Base-by-base conservation (phyloP, 2,888 invertebrate species). In the Drosophila birchii region DNA sequence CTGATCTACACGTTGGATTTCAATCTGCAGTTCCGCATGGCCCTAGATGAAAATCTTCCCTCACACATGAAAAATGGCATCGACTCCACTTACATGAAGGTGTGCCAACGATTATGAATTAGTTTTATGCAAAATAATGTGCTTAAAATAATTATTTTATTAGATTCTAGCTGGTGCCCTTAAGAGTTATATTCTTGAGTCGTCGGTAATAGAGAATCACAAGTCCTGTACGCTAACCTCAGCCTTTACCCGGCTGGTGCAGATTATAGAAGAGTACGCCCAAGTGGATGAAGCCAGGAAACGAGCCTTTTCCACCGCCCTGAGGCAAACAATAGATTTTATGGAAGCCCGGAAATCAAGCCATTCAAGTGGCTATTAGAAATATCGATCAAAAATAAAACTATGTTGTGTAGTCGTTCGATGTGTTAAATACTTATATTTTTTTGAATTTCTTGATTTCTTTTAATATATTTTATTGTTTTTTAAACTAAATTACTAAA, bases 1-100 rank as follows among this genome's bases (percentile, higher is more conserved):
- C 80, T 86, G 5, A 47, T 90, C 0, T 74, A 76, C 26, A 71
- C 75, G 23, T 18, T 60, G 20, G 43, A 76, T 8, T 26, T 3
- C 18, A 70, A 34, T 64, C 3, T 70, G 20, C 51, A 53, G 11
- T 75, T 87, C 29, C 66, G 82, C 59, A 14, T 34, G 70, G 64
- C 80, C 8, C 9, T 78, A 12, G 62, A 41, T 12, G 75, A 76
- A 14, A 63, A 54, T 12, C 63, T 47, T 12, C 49, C 51, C 0
- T 1, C 5, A 9, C 78, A 76, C 57, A 55, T 34, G 45, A 63
- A 23, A 20, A 12, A 56, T 55, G 56, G 56, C 29, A 62, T 80
- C 2, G 68, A 68, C 0, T 9, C 36, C 2, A 47, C 26, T 0
- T 61, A 78, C 11, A 57, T 84, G 43, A 63, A 51, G 75, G 84